phyloP scores from a whole-genome alignment of 2,113 vertebrate genomes.

The Sander lucioperca region DNA sequence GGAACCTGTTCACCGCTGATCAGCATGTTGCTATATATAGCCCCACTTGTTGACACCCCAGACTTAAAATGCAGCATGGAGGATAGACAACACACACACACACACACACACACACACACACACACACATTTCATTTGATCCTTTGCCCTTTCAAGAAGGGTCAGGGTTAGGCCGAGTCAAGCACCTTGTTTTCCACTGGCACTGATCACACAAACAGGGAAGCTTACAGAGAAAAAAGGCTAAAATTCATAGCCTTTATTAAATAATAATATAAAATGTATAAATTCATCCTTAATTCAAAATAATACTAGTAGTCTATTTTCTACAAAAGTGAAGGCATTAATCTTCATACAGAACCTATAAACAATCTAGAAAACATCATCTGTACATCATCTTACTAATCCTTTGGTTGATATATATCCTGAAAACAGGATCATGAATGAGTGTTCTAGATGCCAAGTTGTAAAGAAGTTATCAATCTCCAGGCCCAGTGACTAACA shows the following conservation, averaged over 20 bases:
- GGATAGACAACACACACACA: slow-evolving; percentile 29
- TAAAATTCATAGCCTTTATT: too few species aligned
- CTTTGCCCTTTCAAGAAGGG: slow-evolving; percentile 44
- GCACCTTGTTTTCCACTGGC: slow-evolving; percentile 20
- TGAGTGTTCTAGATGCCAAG: background rate
- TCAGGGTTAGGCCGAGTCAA: slow-evolving; percentile 53
- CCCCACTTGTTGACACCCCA: slow-evolving; percentile 48
- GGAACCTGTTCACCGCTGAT: slow-evolving; percentile 28
- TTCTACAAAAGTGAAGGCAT: background rate
- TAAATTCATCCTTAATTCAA: background rate
- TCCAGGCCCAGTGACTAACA: slow-evolving; percentile 26
- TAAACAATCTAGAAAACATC: background rate
- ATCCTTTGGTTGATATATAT: background rate
- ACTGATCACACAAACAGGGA: slow-evolving; percentile 6
- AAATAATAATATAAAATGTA: too few species aligned
- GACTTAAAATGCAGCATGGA: slow-evolving; percentile 35
- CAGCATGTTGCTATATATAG: slow-evolving; percentile 71
- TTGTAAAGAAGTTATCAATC: slow-evolving; percentile 38
- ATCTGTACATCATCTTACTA: background rate
- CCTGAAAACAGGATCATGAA: slow-evolving; percentile 26
- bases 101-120: slow-evolving; percentile 10
- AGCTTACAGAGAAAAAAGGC: background rate
- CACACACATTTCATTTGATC: slow-evolving; percentile 44
- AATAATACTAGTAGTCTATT: too few species aligned
- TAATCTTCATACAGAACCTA: background rate